A percentile compares a stretch with the other conserved stretches of the same genome.
phyloP scores from a whole-genome alignment of 2,113 vertebrate species.

The Tupaia tana region DNA sequence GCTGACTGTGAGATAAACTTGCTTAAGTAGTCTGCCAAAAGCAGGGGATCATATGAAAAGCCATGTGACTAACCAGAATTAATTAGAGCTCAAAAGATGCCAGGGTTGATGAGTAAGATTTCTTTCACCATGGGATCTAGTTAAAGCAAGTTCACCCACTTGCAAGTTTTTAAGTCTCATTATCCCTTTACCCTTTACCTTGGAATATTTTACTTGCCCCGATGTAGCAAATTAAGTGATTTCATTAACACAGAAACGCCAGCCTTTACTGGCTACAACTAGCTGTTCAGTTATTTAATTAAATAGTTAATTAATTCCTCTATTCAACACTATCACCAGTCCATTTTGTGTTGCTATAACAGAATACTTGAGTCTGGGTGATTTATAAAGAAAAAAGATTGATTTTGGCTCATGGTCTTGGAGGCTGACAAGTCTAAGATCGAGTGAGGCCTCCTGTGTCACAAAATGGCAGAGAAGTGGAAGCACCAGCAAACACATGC shows the following conservation, averaged over 20 bases:
- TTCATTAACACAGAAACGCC: conserved; percentile 55
- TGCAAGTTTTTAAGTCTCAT: conserved; percentile 27
- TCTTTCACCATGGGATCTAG: conserved; percentile 52
- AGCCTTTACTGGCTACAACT: neutral
- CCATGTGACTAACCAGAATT: conserved; percentile 74
- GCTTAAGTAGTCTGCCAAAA: conserved; percentile 45
- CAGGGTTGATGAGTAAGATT: conserved; percentile 53
- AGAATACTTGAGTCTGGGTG: no score
- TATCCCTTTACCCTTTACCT: conserved; percentile 31
- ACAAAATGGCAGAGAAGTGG: no score
- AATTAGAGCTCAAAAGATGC: conserved; percentile 54
- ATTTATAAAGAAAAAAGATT: no score
- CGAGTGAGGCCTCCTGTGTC: no score
- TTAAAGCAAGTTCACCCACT: conserved; percentile 64
- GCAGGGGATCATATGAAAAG: conserved; percentile 48
- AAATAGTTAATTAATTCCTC: neutral
- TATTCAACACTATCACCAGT: neutral
- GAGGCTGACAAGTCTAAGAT: no score
- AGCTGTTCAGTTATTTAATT: neutral
- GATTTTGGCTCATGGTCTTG: no score
- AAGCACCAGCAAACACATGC: no score
- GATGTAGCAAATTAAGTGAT: conserved; percentile 4
- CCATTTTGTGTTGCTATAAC: no score
- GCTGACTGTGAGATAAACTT: conserved; percentile 67
- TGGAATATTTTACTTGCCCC: conserved; percentile 16